Conservation (phyloP, 2,888 invertebrate species). For the Dendrolimus pini region DNA sequence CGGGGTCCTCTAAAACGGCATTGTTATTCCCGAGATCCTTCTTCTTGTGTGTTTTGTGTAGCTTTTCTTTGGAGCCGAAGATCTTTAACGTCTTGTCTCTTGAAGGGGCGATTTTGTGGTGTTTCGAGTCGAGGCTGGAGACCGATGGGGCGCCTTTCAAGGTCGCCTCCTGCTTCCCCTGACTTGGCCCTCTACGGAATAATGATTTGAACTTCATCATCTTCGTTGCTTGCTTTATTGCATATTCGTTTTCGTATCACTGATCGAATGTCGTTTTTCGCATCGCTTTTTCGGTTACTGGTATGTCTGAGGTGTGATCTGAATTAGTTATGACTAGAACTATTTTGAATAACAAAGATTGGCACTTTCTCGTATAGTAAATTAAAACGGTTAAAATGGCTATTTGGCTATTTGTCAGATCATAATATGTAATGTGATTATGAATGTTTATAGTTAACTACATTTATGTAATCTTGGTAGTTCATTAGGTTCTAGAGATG, state of each 20-base stretch:
- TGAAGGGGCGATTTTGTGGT: conserved; percentile 70
- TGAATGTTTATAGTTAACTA: too few species aligned
- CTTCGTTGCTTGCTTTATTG: conserved; percentile 51
- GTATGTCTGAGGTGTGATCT: conserved; percentile 21
- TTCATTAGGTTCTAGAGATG: too few species aligned
- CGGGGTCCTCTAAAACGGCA: conserved; percentile 69
- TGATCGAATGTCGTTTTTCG: conserved; percentile 42
- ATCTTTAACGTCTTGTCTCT: conserved; percentile 66
- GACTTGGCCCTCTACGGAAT: conserved; percentile 90
- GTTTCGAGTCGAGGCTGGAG: conserved; percentile 80
- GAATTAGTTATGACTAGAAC: conserved; percentile 26
- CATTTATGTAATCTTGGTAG: too few species aligned
- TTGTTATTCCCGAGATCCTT: conserved; percentile 67
- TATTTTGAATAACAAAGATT: conserved; percentile 8
- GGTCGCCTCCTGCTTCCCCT: conserved; percentile 69
- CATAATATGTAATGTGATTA: too few species aligned
- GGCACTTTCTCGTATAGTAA: background rate
- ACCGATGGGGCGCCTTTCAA: conserved; percentile 80
- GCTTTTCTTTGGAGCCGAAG: conserved; percentile 73
- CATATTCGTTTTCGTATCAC: conserved; percentile 56
- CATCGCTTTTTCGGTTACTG: conserved; percentile 15
- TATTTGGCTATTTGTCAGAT: too few species aligned
- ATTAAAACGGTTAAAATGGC: background rate
- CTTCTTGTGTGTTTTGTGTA: conserved; percentile 66
- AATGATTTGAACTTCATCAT: conserved; percentile 96